A percentile compares a stretch with the other conserved stretches of the same genome.
Evolutionary conservation across 2,888 invertebrate species (phyloP).

Genomic region (Diaprepes abbreviatus): DNA sequence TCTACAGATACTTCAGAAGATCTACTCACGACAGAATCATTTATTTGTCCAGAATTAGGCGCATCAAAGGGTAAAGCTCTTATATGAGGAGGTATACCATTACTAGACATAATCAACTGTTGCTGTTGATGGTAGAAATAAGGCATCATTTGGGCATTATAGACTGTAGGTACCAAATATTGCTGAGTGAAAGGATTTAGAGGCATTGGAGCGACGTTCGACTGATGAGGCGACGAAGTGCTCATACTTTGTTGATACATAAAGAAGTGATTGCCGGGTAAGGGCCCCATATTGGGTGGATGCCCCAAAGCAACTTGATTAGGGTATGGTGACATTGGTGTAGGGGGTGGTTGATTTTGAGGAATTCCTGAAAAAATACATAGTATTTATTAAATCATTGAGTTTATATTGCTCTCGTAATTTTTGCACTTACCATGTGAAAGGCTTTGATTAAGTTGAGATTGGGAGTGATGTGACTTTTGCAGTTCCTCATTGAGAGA

Average conservation of each 20-base stretch:
- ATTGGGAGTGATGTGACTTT: constrained; percentile 44
- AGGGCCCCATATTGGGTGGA: constrained; percentile 60
- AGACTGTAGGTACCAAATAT: constrained; percentile 68
- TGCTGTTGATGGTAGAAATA: constrained; percentile 71
- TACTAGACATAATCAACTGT: constrained; percentile 70
- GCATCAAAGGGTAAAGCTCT: constrained; percentile 59
- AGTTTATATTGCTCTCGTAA: too few species aligned
- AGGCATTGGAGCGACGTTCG: constrained; percentile 61
- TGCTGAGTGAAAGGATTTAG: constrained; percentile 70
- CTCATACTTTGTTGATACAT: constrained; percentile 73
- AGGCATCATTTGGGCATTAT: constrained; percentile 70
- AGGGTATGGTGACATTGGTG: constrained; percentile 38
- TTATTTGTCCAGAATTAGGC: constrained; percentile 19
- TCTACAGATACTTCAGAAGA: constrained; percentile 3
- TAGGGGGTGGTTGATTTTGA: constrained; percentile 25
- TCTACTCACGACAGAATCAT: constrained; percentile 1
- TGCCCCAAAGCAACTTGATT: constrained; percentile 48
- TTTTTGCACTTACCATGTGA: constrained; percentile 35
- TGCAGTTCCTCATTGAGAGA: constrained; percentile 49
- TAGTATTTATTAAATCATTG: background rate
- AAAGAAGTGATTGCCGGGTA: constrained; percentile 67
- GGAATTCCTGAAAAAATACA: constrained; percentile 7
- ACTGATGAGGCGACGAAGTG: constrained; percentile 63
- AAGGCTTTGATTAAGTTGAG: constrained; percentile 7
- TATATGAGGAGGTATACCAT: constrained; percentile 64